Evolutionary conservation across 2,888 invertebrate species (phyloP).

Genomic region (Tinea pellionella): DNA sequence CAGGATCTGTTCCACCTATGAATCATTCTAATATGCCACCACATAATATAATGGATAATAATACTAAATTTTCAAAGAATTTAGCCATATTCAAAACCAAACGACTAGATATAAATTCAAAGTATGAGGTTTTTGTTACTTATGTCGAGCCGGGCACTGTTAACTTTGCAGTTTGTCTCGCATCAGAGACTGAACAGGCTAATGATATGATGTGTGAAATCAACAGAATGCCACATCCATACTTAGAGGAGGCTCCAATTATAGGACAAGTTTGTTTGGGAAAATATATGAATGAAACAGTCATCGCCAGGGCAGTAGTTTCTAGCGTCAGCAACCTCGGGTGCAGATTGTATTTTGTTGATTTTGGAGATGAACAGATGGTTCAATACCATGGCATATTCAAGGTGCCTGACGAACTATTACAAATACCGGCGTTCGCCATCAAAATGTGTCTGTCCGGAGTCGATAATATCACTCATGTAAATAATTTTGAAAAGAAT

Average conservation of each 20-base stretch:
- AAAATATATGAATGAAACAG: constrained; percentile 74
- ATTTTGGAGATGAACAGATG: constrained; percentile 82
- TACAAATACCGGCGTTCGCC: constrained; percentile 79
- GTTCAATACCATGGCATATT: constrained; percentile 78
- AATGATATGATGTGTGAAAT: constrained; percentile 78
- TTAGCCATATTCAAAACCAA: background rate
- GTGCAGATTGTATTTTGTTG: constrained; percentile 83
- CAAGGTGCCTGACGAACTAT: constrained; percentile 79
- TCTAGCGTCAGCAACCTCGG: constrained; percentile 77
- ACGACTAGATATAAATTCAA: background rate
- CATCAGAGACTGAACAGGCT: constrained; percentile 69
- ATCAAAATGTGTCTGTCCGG: constrained; percentile 80
- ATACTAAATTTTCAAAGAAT: background rate
- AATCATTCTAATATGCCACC: no score
- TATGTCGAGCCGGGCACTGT: constrained; percentile 84
- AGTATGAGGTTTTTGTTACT: constrained; percentile 77
- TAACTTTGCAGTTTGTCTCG: constrained; percentile 80
- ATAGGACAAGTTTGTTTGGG: constrained; percentile 84
- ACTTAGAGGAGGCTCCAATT: constrained; percentile 73
- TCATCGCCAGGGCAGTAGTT: constrained; percentile 81
- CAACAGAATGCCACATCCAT: constrained; percentile 72
- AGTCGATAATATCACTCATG: constrained; percentile 71
- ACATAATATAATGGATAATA: no score
- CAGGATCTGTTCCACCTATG: background rate
- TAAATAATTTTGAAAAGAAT: constrained; percentile 73